Base-by-base conservation (phyloP, 2,113 vertebrate genomes). In the Festucalex cinctus region DNA sequence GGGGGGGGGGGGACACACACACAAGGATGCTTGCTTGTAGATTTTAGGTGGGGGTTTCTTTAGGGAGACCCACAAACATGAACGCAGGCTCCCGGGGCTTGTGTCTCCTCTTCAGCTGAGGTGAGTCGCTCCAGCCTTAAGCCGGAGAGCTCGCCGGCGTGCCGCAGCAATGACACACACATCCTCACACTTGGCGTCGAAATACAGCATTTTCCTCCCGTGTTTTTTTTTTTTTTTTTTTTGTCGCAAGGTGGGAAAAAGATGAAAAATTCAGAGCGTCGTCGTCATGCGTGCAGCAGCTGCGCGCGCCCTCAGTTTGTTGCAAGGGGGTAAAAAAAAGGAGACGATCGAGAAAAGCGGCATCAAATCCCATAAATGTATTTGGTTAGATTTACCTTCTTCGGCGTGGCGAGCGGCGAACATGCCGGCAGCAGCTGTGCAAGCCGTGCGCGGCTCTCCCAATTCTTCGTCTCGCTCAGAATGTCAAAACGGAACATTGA, bases 151-250 rank as follows among this genome's bases (percentile, higher is more conserved):
- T 78, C 77, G 75, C 77, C 78, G 79, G 77, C 68, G 81, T 83
- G 73, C 85, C 53, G 89, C 86, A 87, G 78, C 80, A 77, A 79
- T 75, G 82, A 82, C 63, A 74, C 83, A 68, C 82, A 82, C 86
- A 86, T 83, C 78, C 76, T 83, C 71, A 46, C 84, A 77, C 77
- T 79, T 72, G 71, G 48, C 68, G 73, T 80, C 75, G 71, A 77
- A 73, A 83, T 46, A 36, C 70, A 60, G 65, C 81, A 74, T 79
- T 5, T 68, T 32, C 54, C 54, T 32, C 43, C 43, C 7, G 26
- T 16, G 7, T 32, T 44, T 65, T 26, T 28, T 1, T 24, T 49
- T 2, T 26, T 41, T 32, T 24, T 3, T 20, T 39, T 32, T 26
- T 17, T 73, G 69, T 75, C 66, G 68, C 76, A 66, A 69, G 65